A percentile compares a stretch with the other conserved stretches of the same genome.
phyloP scores from a whole-genome alignment of 2,113 vertebrate species.

The Python bivittatus region DNA sequence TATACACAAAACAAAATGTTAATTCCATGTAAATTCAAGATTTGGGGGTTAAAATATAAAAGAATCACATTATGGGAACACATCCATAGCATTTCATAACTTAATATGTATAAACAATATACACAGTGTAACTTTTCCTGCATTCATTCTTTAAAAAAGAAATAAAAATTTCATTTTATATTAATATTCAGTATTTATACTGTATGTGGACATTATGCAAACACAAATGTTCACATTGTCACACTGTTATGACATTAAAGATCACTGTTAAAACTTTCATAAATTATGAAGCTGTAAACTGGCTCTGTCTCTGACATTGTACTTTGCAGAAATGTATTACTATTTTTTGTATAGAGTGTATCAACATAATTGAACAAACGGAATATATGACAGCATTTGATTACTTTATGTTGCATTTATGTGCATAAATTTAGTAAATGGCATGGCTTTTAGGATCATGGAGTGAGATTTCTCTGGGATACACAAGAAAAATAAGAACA shows the following conservation, averaged over 20 bases:
- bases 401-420: conserved; percentile 75
- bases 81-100: conserved; percentile 61
- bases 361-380: conserved; percentile 70
- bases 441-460: conserved; percentile 56
- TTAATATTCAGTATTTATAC: conserved; percentile 79
- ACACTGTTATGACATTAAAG: conserved; percentile 81
- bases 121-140: conserved; percentile 58
- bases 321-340: conserved; percentile 77
- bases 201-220: conserved; percentile 73
- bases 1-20: conserved; percentile 41
- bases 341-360: conserved; percentile 71
- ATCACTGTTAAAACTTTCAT: conserved; percentile 78
- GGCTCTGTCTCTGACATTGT: conserved; percentile 75
- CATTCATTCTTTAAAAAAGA: conserved; percentile 54
- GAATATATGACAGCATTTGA: conserved; percentile 71
- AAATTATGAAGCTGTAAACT: conserved; percentile 79
- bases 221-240: conserved; percentile 81
- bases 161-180: conserved; percentile 74
- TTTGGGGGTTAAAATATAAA: conserved; percentile 62
- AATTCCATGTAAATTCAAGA: conserved; percentile 54
- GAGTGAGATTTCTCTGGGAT: conserved; percentile 60
- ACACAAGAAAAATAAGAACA: conserved; percentile 44
- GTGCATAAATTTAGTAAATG: conserved; percentile 69
- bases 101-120: conserved; percentile 51
- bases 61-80: conserved; percentile 55